phyloP scores from a whole-genome alignment of 2,888 invertebrate genomes.

The Sinopyrophorus schimmeli region DNA sequence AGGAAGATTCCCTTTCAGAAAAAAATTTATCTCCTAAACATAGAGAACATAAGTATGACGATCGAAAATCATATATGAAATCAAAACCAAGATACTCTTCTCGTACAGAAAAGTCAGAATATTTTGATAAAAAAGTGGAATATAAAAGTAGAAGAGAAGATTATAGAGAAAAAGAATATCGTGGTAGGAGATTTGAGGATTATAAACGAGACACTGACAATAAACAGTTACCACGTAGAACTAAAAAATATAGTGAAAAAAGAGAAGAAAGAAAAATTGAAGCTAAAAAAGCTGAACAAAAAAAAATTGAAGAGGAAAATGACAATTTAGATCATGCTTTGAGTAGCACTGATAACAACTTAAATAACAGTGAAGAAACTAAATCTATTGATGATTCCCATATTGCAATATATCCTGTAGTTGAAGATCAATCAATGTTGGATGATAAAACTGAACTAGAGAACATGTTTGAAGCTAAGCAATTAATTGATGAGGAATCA shows the following conservation, averaged over 20 bases:
- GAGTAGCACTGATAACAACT: constrained; percentile 13
- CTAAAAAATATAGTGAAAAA: constrained; percentile 54
- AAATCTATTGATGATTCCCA: constrained; percentile 23
- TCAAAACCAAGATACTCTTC: constrained; percentile 43
- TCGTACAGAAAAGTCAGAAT: constrained; percentile 42
- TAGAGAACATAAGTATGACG: constrained; percentile 47
- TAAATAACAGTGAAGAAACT: constrained; percentile 12
- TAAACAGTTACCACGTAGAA: constrained; percentile 42
- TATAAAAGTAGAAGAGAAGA: constrained; percentile 38
- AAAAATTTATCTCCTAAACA: constrained; percentile 38
- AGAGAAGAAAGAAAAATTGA: constrained; percentile 53
- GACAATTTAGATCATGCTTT: constrained; percentile 12
- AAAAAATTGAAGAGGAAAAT: constrained; percentile 37
- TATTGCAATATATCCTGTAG: too few species aligned
- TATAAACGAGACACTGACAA: constrained; percentile 37
- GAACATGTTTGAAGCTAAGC: neutral
- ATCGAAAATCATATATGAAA: constrained; percentile 42
- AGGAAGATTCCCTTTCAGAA: constrained; percentile 33
- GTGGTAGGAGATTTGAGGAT: constrained; percentile 42
- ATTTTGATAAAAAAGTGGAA: constrained; percentile 31
- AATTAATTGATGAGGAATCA: constrained; percentile 3
- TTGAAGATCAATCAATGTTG: neutral
- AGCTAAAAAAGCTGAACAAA: constrained; percentile 47
- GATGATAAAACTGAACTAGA: neutral
- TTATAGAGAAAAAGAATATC: constrained; percentile 40